A percentile compares a stretch with the other conserved stretches of the same genome.
phyloP scores from a whole-genome alignment of 2,888 invertebrate species.

The Beris chalybata region DNA sequence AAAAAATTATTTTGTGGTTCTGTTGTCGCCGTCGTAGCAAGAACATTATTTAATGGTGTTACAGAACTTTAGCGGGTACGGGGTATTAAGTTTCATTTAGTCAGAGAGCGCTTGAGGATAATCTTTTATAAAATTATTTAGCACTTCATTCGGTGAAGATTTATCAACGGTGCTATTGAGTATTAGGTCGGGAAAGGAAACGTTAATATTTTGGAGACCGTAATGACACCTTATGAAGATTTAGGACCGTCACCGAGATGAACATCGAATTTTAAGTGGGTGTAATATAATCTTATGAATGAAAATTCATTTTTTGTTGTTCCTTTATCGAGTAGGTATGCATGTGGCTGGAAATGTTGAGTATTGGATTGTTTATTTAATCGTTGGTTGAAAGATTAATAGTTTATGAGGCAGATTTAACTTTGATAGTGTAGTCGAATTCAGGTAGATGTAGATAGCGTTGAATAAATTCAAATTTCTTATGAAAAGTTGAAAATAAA shows the following conservation, averaged over 20 bases:
- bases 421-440: too few relatives aligned
- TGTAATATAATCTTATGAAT: slow-evolving; percentile 18
- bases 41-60: slow-evolving; percentile 28
- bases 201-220: slow-evolving; percentile 1
- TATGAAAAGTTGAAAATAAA: too few relatives aligned
- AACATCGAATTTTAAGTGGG: background rate
- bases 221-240: slow-evolving; percentile 8
- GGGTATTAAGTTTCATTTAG: slow-evolving; percentile 22
- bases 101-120: background rate
- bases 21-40: background rate
- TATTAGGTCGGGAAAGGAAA: slow-evolving; percentile 6
- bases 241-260: background rate
- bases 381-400: too few relatives aligned
- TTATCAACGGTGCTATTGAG: slow-evolving; percentile 10
- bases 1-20: background rate
- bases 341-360: too few relatives aligned
- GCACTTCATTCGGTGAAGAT: slow-evolving; percentile 20
- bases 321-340: background rate
- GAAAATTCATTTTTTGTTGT: slow-evolving; percentile 1
- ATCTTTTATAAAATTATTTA: slow-evolving; percentile 23
- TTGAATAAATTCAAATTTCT: too few relatives aligned
- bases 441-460: too few relatives aligned
- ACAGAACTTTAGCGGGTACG: slow-evolving; percentile 9
- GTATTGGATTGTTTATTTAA: too few relatives aligned
- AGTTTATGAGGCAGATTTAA: too few relatives aligned